Evolutionary conservation across 2,113 vertebrate genomes (phyloP).

Genomic region (Riparia riparia): DNA sequence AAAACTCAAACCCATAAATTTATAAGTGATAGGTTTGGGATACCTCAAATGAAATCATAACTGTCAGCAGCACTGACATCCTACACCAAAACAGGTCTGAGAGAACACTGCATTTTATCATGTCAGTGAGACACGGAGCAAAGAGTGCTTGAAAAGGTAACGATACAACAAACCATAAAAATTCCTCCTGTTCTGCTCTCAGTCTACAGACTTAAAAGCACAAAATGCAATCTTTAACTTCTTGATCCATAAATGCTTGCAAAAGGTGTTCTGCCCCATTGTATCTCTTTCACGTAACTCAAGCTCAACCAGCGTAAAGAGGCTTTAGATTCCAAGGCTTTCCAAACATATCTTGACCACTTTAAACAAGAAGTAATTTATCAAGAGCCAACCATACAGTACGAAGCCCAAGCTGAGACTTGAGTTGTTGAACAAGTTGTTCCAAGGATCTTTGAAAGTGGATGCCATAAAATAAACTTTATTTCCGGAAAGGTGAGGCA

Average conservation of each 20-base stretch:
- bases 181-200: neutral
- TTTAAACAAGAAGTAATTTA: neutral
- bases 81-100: neutral
- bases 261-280: neutral
- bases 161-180: constrained; percentile 20
- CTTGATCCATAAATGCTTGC: neutral
- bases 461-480: neutral
- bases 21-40: neutral
- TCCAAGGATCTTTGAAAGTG: neutral
- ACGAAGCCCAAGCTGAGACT: constrained; percentile 4
- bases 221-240: neutral
- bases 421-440: neutral
- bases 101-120: neutral
- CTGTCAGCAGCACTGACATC: neutral
- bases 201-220: neutral
- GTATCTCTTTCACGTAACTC: neutral
- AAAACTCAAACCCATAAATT: neutral
- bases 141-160: constrained; percentile 23
- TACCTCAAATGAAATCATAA: neutral
- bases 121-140: neutral
- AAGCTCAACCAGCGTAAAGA: neutral
- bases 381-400: neutral
- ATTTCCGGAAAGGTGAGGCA: neutral
- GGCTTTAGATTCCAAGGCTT: neutral
- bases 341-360: neutral